Percentiles rank a stretch among this genome's conserved stretches.
Evolutionary conservation across 2,797 vertebrate species (phyloP).

Genomic region (Ciconia nigra): DNA sequence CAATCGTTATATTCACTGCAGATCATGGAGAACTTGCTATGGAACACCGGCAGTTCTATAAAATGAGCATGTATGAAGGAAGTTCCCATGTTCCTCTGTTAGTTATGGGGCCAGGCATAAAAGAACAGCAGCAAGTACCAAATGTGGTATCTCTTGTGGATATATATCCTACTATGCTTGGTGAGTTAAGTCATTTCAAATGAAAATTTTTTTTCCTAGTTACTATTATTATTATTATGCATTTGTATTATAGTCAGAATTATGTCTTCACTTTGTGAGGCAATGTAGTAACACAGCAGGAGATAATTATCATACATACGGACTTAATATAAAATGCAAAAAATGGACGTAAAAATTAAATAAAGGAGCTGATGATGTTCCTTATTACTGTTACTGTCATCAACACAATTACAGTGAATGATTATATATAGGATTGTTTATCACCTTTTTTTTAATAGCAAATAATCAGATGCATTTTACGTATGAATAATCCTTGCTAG

Average conservation of each 20-base stretch:
- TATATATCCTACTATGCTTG: conserved; percentile 91
- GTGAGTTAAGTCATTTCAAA: conserved; percentile 72
- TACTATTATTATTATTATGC: neutral
- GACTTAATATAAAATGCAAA: neutral
- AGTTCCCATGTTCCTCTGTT: conserved; percentile 92
- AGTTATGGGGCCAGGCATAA: conserved; percentile 86
- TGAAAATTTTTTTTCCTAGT: rapidly evolving
- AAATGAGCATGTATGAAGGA: conserved; percentile 99
- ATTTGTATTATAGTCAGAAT: neutral
- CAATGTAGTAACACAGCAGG: neutral
- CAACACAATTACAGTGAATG: neutral
- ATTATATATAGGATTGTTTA: neutral
- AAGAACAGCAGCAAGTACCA: conserved; percentile 74
- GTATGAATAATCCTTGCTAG: neutral
- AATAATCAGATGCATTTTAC: neutral
- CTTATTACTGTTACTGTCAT: neutral
- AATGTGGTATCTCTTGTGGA: conserved; percentile 92
- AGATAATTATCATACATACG: neutral
- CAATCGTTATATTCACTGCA: conserved; percentile 87
- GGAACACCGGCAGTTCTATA: conserved; percentile 98
- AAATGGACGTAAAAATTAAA: neutral
- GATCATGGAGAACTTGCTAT: conserved; percentile 97
- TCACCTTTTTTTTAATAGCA: too few species aligned
- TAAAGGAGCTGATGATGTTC: neutral
- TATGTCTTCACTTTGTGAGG: neutral